Percentiles rank a stretch among this genome's conserved stretches.
phyloP scores from a whole-genome alignment of 1,140 invertebrate genomes.

The Polypedilum vanderplanki region DNA sequence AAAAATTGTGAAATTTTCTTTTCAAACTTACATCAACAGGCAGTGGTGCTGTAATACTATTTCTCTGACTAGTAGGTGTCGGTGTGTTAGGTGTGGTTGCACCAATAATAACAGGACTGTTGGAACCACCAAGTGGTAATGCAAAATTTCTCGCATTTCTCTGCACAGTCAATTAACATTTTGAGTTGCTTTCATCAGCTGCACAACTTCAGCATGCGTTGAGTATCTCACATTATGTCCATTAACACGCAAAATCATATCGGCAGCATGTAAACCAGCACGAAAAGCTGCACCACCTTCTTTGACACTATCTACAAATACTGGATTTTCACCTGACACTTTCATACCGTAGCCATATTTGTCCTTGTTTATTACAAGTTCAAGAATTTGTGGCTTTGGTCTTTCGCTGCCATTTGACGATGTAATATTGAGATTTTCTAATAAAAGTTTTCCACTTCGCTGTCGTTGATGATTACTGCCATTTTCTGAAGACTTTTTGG shows the following conservation, averaged over 20 bases:
- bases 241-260: constrained; percentile 86
- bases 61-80: constrained; percentile 39
- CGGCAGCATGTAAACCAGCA: constrained; percentile 85
- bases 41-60: constrained; percentile 74
- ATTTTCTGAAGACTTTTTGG: constrained; percentile 10
- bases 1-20: no score
- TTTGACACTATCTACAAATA: constrained; percentile 93
- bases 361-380: constrained; percentile 82
- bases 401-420: not conserved
- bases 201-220: constrained; percentile 2
- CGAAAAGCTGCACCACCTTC: constrained; percentile 88
- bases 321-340: constrained; percentile 88
- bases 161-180: constrained; percentile 41
- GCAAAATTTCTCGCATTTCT: constrained; percentile 32
- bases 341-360: constrained; percentile 92
- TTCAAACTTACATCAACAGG: constrained; percentile 83
- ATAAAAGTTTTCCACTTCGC: not conserved
- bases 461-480: not conserved
- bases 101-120: not conserved
- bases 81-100: constrained; percentile 38
- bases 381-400: constrained; percentile 54
- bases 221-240: constrained; percentile 27
- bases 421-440: not conserved
- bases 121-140: not conserved
- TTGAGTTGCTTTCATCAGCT: constrained; percentile 36